Evolutionary conservation across 1,140 invertebrate genomes (phyloP).

Genomic region (Drosophila orosa): DNA sequence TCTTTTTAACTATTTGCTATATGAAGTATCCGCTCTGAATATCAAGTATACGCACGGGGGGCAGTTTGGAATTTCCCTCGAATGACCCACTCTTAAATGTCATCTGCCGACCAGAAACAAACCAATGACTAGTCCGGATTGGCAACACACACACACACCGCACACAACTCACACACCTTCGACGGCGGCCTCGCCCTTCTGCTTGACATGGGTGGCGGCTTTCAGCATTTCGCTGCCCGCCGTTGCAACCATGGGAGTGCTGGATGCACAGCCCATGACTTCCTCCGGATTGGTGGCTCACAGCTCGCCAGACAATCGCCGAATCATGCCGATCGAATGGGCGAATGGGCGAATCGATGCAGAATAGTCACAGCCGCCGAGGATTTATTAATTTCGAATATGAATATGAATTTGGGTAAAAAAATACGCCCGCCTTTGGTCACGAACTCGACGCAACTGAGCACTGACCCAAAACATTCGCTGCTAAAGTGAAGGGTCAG

Average conservation of each 20-base stretch:
- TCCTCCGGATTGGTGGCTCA: conserved; percentile 16
- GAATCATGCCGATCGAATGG: conserved; percentile 52
- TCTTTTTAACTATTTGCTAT: background rate
- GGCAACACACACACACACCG: conserved; percentile 15
- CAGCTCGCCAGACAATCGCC: conserved; percentile 40
- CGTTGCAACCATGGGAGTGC: conserved; percentile 80
- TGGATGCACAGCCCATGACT: conserved; percentile 83
- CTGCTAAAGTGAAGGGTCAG: conserved; percentile 68
- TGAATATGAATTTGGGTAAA: conserved; percentile 51
- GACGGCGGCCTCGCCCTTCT: conserved; percentile 74
- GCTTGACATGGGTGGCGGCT: conserved; percentile 77
- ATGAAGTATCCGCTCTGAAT: conserved; percentile 23
- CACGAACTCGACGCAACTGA: conserved; percentile 80
- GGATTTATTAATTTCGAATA: conserved; percentile 56
- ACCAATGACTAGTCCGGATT: conserved; percentile 18
- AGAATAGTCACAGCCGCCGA: conserved; percentile 22
- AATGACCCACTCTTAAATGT: conserved; percentile 59
- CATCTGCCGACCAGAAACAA: conserved; percentile 40
- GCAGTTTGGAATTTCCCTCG: conserved; percentile 6
- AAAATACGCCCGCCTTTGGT: conserved; percentile 72
- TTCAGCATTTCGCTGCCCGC: conserved; percentile 83
- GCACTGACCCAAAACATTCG: conserved; percentile 69
- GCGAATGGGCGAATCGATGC: conserved; percentile 19
- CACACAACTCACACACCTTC: conserved; percentile 62
- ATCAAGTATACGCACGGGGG: conserved; percentile 11